Percentiles rank a stretch among this genome's conserved stretches.
phyloP scores from a whole-genome alignment of 30 jellyfish, hydroid and myxozoan species.

The Aurelia coerulea region DNA sequence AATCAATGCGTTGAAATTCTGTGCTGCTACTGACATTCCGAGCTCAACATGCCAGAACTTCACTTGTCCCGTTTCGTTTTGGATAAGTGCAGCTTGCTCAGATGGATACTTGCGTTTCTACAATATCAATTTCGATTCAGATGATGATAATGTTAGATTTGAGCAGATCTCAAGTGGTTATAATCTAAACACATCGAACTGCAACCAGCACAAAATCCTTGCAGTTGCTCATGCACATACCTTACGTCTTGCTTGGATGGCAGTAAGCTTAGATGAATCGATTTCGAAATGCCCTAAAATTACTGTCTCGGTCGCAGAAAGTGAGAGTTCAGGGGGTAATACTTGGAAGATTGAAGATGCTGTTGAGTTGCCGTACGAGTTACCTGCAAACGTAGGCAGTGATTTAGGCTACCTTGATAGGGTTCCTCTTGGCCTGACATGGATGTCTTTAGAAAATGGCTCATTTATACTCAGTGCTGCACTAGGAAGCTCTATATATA shows the following conservation, averaged over 20 bases:
- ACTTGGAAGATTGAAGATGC: slow-evolving; percentile 81
- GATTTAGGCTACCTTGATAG: slow-evolving; percentile 36
- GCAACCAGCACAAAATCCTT: slow-evolving; percentile 40
- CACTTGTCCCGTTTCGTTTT: slow-evolving; percentile 75
- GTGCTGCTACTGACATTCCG: slow-evolving; percentile 77
- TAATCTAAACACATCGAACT: slow-evolving; percentile 5
- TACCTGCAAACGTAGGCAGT: slow-evolving; percentile 36
- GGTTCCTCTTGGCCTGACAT: slow-evolving; percentile 77
- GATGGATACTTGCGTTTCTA: slow-evolving; percentile 55
- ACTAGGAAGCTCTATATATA: slow-evolving; percentile 52
- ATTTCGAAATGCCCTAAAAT: slow-evolving; percentile 3
- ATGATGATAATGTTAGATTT: background rate
- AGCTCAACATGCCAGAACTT: slow-evolving; percentile 68
- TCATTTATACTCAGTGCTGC: slow-evolving; percentile 88
- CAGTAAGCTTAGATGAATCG: slow-evolving; percentile 7
- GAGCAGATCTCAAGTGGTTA: slow-evolving; percentile 7
- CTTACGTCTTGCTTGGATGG: slow-evolving; percentile 82
- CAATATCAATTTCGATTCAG: slow-evolving; percentile 20
- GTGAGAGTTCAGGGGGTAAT: slow-evolving; percentile 93
- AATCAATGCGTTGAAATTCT: slow-evolving; percentile 42
- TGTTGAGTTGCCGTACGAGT: slow-evolving; percentile 39
- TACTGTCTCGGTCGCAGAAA: slow-evolving; percentile 62
- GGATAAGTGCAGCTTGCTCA: slow-evolving; percentile 73
- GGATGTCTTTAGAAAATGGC: slow-evolving; percentile 97
- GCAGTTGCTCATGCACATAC: slow-evolving; percentile 90